Base-by-base conservation (phyloP, 2,888 invertebrate genomes). In the Acrobasis suavella region DNA sequence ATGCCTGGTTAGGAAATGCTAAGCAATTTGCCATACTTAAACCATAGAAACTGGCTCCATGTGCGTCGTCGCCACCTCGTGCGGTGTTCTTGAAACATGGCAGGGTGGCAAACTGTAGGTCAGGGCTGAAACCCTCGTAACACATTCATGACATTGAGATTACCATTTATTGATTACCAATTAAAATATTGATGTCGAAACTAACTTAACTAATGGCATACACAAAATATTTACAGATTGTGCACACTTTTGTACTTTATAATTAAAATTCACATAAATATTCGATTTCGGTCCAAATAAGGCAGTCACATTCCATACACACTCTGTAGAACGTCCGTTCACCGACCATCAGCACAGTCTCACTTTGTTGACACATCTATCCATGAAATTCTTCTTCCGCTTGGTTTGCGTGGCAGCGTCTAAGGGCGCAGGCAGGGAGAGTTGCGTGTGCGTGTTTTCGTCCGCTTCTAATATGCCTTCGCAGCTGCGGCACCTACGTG, bases 331-430 rank as follows among this genome's bases (percentile, higher is more conserved):
- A 69, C 50, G 59, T 62, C 17, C 49, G 46, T 52, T 46, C 73
- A 75, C 75, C 74, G 71, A 76, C 73, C 72, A 94, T 96, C 83
- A 96, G 93, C 91, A 91, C 79, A 95, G 95, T 93, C 96, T 94
- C 87, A 96, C 95, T 94, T 96, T 96, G 90, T 96, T 96, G 74
- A 96, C 95, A 88, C 96, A 96, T 85, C 95, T 93, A 93, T 97
- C 96, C 95, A 97, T 96, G 85, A 97, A 96, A 86, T 96, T 96
- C 82, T 95, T 95, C 85, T 95, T 95, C 78, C 95, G 93, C 83
- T 95, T 95, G 9, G 93, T 93, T 76, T 94, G 94, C 61, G 92
- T 93, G 70, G 91, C 82, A 72, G 93, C 93, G 72, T 94, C 93
- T 78, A 93, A 86, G 73, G 93, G 93, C 77, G 94, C 83, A 75